phyloP scores from a whole-genome alignment of 1,140 invertebrate species.

The Nylanderia fulva region DNA sequence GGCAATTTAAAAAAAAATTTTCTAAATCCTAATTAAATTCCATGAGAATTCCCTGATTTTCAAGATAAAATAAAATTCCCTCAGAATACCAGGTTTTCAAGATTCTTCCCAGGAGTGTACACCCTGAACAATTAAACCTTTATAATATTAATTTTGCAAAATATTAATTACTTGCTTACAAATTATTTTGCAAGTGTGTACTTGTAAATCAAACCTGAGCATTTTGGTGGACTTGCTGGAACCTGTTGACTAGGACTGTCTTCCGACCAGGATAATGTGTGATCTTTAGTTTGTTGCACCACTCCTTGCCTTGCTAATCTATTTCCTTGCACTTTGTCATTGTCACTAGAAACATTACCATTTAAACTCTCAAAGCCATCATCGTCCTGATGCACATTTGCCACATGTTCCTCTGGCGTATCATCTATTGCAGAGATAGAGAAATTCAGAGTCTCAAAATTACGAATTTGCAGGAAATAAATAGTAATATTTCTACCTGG shows the following conservation, averaged over 20 bases:
- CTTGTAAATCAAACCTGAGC: slow-evolving; percentile 70
- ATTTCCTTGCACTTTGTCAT: slow-evolving; percentile 80
- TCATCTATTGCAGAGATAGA: slow-evolving; percentile 60
- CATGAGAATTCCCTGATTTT: too few relatives aligned
- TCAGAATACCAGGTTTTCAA: too few relatives aligned
- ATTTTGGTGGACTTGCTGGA: slow-evolving; percentile 45
- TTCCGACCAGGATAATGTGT: slow-evolving; percentile 47
- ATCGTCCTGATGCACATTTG: slow-evolving; percentile 87
- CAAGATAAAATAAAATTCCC: too few relatives aligned
- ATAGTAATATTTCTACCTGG: slow-evolving; percentile 57
- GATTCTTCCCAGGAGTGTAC: too few relatives aligned
- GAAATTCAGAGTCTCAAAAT: slow-evolving; percentile 14
- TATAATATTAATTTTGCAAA: background rate
- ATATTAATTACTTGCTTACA: background rate
- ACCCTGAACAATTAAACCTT: background rate
- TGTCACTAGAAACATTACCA: slow-evolving; percentile 92
- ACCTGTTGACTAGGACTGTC: slow-evolving; percentile 40
- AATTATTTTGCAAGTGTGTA: slow-evolving; percentile 36
- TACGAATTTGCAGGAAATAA: background rate
- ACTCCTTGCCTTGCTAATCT: slow-evolving; percentile 11
- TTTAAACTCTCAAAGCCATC: slow-evolving; percentile 95
- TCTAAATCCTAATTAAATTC: too few relatives aligned
- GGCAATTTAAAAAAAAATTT: too few relatives aligned
- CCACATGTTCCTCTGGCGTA: slow-evolving; percentile 68
- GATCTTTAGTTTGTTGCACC: slow-evolving; percentile 49